Percentiles rank a stretch among this genome's conserved stretches.
These are phyloP conservation scores for Drosophila micromelanica DNA, from an alignment of 1,140 invertebrate genomes.

Conservation along the genomic window DNA sequence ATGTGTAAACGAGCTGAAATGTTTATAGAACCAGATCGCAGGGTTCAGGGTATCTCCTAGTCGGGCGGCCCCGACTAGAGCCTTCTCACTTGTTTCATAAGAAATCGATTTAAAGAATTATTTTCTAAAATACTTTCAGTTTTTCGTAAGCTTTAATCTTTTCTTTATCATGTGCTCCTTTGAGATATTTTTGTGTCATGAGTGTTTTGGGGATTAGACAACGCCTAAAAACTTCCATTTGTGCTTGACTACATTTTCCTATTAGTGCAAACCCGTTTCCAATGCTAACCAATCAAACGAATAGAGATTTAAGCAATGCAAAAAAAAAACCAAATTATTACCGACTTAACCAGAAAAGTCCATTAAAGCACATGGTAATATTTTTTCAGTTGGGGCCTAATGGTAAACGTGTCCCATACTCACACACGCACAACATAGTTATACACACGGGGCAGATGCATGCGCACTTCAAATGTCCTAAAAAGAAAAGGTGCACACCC, in stretches of 20 bases:
- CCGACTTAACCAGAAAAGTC: constrained; percentile 68
- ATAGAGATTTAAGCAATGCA: constrained; percentile 1
- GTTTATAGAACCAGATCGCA: no score
- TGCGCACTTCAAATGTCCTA: constrained; percentile 37
- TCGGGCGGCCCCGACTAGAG: no score
- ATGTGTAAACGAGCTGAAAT: no score
- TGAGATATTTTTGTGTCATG: neutral
- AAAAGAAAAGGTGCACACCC: constrained; percentile 54
- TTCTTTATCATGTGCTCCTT: no score
- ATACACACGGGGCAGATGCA: constrained; percentile 40
- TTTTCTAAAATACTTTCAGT: no score
- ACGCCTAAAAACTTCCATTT: neutral
- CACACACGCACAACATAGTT: constrained; percentile 4
- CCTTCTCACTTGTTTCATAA: no score
- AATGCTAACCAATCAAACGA: constrained; percentile 49
- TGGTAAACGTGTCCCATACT: constrained; percentile 47
- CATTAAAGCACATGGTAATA: constrained; percentile 76
- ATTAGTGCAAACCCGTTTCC: constrained; percentile 19
- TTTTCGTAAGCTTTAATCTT: no score
- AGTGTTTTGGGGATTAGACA: neutral
- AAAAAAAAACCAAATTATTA: constrained; percentile 33
- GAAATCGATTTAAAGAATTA: no score
- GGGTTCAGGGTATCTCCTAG: no score
- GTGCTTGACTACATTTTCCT: neutral
- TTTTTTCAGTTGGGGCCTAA: constrained; percentile 63